Conservation (phyloP, 2,888 invertebrate species). For the Sipunculus nudus region DNA sequence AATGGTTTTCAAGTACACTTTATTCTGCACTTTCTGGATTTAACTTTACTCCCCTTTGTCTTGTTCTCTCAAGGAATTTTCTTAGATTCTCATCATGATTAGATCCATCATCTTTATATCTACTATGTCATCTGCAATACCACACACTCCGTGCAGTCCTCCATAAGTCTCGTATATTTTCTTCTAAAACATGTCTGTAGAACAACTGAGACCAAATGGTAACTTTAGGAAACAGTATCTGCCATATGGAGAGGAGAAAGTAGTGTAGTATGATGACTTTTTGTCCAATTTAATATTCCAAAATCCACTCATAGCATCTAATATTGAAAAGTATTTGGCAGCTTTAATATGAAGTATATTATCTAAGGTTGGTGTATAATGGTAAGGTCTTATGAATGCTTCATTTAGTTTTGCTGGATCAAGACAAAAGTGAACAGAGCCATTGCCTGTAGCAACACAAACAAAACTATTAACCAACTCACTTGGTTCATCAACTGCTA, state of each 20-base stretch:
- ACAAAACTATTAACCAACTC: no score
- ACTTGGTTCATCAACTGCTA: no score
- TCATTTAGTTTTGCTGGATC: no score
- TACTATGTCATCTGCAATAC: neutral
- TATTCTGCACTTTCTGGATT: neutral
- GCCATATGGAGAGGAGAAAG: neutral
- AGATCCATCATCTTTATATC: neutral
- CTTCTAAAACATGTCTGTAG: neutral
- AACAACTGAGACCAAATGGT: neutral
- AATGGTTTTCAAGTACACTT: neutral
- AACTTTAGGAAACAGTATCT: neutral
- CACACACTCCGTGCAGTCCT: neutral
- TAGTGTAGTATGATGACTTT: neutral
- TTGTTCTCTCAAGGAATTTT: neutral
- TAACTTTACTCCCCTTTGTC: neutral
- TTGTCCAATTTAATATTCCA: neutral
- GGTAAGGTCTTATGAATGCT: no score
- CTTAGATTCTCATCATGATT: neutral
- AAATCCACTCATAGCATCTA: conserved; percentile 2
- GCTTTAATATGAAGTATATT: neutral
- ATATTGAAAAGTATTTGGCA: neutral
- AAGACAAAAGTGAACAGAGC: no score
- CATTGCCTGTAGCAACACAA: no score
- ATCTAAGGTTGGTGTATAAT: neutral
- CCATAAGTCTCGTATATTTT: neutral